Base-by-base conservation (phyloP, 2,113 vertebrate species). In the Zapornia atra region DNA sequence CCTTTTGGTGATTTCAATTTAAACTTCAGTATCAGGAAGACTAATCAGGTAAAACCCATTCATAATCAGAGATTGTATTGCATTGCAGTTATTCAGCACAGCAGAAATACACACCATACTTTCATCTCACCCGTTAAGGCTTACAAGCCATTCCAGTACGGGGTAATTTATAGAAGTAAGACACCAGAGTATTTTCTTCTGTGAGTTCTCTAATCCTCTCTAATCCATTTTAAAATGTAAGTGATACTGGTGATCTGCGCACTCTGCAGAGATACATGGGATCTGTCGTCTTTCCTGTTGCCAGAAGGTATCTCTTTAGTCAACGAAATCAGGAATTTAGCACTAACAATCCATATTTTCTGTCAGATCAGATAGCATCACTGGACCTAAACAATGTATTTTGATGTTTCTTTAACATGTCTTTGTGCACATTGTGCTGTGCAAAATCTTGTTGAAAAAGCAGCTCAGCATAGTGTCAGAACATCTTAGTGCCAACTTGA, bases 1-100 rank as follows among this genome's bases (percentile, higher is more conserved):
- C 88, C 50, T 78, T 51, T 88, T 97, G 85, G 75, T 82, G 10
- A 95, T 97, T 97, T 96, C 63, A 96, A 86, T 97, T 96, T 90
- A 92, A 92, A 91, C 64, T 92, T 64, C 15, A 31, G 86, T 94
- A 95, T 95, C 71, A 73, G 92, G 94, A 95, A 93, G 82, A 66
- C 96, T 76, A 96, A 82, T 97, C 15, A 11, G 13, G 19, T 68
- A 88, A 92, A 93, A 13, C 15, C 12, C 42, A 15, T 68, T 95
- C 20, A 24, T 90, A 96, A 96, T 97, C 83, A 95, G 60, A 97
- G 69, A 79, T 18, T 46, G 42, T 60, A 68, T 96, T 95, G 93
- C 96, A 63, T 78, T 96, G 89, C 31, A 70, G 64, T 94, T 94
- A 91, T 61, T 90, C 59, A 72, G 56, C 82, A 93, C 86, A 94